Evolutionary conservation across 2,888 invertebrate genomes (phyloP).

Genomic region (Criorhina ranunculi): DNA sequence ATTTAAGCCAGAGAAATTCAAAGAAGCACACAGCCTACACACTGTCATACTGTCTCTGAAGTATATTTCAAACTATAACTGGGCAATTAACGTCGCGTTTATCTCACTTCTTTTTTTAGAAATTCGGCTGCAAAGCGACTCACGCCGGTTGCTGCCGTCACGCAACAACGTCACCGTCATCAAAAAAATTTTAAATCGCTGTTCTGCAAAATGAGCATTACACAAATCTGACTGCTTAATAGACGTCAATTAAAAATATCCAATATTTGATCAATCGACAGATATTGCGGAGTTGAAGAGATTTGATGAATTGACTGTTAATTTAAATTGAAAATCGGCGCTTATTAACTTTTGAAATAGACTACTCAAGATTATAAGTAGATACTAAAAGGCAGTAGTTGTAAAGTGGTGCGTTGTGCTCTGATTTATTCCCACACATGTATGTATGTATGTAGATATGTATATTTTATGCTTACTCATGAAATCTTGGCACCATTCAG

Average conservation of each 20-base stretch:
- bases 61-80: constrained; percentile 29
- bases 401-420: not conserved
- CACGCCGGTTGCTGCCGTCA: not conserved
- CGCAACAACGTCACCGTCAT: not conserved
- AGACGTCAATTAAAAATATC: constrained; percentile 39
- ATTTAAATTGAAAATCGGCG: constrained; percentile 45
- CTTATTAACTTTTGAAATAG: constrained; percentile 31
- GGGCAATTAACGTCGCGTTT: constrained; percentile 28
- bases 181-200: constrained; percentile 14
- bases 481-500: constrained; percentile 3
- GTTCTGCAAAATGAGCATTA: constrained; percentile 17
- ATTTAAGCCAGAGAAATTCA: not conserved
- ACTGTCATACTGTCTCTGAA: not conserved
- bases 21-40: constrained; percentile 7
- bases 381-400: constrained; percentile 31
- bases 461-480: constrained; percentile 1
- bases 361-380: constrained; percentile 25
- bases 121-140: not conserved
- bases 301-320: constrained; percentile 50
- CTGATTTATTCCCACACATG: constrained; percentile 6
- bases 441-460: too few relatives aligned
- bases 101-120: constrained; percentile 40
- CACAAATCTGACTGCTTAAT: constrained; percentile 25
- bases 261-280: constrained; percentile 23
- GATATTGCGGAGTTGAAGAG: not conserved